Evolutionary conservation across 2,888 invertebrate species (phyloP), one percentile per base, ranked within the genome.

Genomic region (Heliconius aoede): DNA sequence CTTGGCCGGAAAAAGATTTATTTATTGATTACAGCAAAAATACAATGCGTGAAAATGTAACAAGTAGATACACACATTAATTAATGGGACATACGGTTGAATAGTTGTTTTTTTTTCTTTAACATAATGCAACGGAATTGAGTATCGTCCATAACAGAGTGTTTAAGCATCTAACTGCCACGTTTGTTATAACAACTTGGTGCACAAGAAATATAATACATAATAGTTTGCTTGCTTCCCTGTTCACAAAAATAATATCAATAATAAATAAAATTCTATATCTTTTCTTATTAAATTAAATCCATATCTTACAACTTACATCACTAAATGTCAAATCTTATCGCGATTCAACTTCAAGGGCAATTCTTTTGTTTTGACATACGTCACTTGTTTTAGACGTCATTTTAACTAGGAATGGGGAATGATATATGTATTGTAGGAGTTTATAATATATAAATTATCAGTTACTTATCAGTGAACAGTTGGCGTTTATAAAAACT

Each of bases 1-100:
- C 78, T 74, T 79, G 40, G 73, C 60, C 26, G 51, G 69, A 79
- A 64, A 75, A 73, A 75, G 77, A 79, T 77, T 79, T 79, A 79
- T 77, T 69, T 75, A 71, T 77, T 75, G 77, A 77, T 79, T 71
- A 77, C 55, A 40, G 65, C 28, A 21, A 61, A n/a, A 61, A 15
- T 40, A 40, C 28, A 69, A 26, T 40, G 69, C n/a, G 74, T 32
- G 24, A 36, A 32, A 72, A 72, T 61, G 26, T 28, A 67, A 24
- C 18, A 60, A 71, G 55, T 28, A 60, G 24, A 60, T 24, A 36
- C 36, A 15, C 3, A 36, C 13, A 28, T 40, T 40, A 65, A 65
- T 62, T 46, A 7, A 46, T 46, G 46, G 18, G 7, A 7, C 18
- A 18, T 46, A 18, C 18, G 18, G 46, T 7, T 46, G n/a, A n/a